Percentiles rank a stretch among this genome's conserved stretches.
Evolutionary conservation across 2,888 invertebrate genomes (phyloP).

Genomic region (Argyresthia albistria): DNA sequence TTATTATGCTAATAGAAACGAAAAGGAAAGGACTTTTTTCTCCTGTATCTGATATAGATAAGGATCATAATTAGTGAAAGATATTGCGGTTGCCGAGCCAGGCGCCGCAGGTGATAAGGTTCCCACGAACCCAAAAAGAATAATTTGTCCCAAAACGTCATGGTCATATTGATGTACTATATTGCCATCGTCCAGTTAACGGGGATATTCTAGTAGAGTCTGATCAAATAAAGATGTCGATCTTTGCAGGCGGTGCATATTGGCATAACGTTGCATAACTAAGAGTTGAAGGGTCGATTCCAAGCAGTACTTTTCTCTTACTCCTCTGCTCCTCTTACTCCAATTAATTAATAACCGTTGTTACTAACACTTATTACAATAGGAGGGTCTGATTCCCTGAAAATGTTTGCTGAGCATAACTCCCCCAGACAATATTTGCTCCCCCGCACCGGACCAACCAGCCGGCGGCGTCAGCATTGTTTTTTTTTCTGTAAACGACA

Average conservation of each 20-base stretch:
- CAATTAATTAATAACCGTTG: neutral
- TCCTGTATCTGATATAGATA: slow-evolving; percentile 60
- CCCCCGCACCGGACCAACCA: slow-evolving; percentile 26
- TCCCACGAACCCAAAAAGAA: slow-evolving; percentile 28
- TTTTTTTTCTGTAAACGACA: slow-evolving; percentile 44
- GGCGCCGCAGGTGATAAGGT: slow-evolving; percentile 40
- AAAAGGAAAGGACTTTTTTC: slow-evolving; percentile 56
- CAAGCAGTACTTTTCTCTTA: no score
- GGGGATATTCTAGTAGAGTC: no score
- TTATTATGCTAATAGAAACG: slow-evolving; percentile 66
- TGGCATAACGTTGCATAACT: no score
- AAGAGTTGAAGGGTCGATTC: neutral
- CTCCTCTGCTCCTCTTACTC: neutral
- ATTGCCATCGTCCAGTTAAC: no score
- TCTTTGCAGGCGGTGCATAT: no score
- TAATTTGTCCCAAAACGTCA: no score
- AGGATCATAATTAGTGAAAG: slow-evolving; percentile 56
- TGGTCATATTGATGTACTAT: no score
- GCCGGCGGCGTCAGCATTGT: slow-evolving; percentile 29
- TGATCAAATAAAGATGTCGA: no score
- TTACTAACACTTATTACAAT: neutral
- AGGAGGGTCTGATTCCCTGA: slow-evolving; percentile 38
- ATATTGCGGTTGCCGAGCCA: slow-evolving; percentile 23
- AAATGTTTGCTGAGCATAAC: slow-evolving; percentile 29
- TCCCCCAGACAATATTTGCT: slow-evolving; percentile 14